phyloP scores from a whole-genome alignment of 2,888 invertebrate genomes.

The Pheosia gnoma region DNA sequence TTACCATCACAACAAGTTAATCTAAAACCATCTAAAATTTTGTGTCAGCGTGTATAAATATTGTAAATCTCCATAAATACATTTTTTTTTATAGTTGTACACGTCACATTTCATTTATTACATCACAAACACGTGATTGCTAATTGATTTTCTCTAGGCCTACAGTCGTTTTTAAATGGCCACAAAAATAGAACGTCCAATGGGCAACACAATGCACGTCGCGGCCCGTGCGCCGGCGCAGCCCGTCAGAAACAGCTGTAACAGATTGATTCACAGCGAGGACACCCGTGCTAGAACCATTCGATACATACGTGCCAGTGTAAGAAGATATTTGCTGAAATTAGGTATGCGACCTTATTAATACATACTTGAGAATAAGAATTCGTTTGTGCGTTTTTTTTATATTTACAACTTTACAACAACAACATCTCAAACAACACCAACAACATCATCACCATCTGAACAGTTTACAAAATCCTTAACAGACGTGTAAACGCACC shows the following conservation, averaged over 20 bases:
- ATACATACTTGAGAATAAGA: no score
- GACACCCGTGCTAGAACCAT: constrained; percentile 29
- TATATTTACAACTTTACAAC: no score
- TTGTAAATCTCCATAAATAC: no score
- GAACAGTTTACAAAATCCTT: no score
- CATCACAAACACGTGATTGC: constrained; percentile 11
- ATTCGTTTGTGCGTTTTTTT: no score
- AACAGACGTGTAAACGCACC: no score
- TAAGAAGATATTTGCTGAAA: not conserved
- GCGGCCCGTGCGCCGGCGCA: constrained; percentile 30
- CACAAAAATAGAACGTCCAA: constrained; percentile 62
- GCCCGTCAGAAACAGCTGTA: constrained; percentile 70
- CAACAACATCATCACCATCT: no score
- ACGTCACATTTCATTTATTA: constrained; percentile 6
- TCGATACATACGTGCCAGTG: constrained; percentile 16
- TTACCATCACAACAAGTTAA: not conserved
- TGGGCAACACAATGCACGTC: constrained; percentile 66
- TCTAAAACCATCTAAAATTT: not conserved
- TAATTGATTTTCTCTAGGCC: constrained; percentile 48
- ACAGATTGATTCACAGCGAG: constrained; percentile 63
- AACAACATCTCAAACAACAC: no score
- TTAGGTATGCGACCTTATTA: no score
- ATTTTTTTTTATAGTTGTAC: constrained; percentile 21
- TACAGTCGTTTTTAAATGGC: constrained; percentile 66
- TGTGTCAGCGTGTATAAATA: no score